Base-by-base conservation (phyloP, 2,797 vertebrate genomes). In the Mus caroli region DNA sequence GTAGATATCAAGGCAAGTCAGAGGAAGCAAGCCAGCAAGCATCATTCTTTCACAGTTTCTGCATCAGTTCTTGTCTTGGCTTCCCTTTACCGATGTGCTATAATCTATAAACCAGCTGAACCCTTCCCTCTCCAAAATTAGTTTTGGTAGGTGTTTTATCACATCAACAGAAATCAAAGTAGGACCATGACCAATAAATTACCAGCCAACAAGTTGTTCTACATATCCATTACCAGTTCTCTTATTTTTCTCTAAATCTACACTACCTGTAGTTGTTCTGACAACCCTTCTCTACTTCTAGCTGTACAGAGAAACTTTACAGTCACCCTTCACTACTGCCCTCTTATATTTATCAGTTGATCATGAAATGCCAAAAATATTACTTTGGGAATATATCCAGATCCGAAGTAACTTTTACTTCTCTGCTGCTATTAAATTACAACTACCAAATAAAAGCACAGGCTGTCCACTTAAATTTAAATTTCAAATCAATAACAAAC, bases 401-500 rank as follows among this genome's bases (percentile, higher is more conserved):
- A 91, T 37, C 34, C 34, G 88, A 56, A 91, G 3, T 28, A 90
- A 3, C 40, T 75, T 95, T 89, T 54, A 89, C n/a, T 77, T 86
- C 22, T 64, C 8, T 71, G 60, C 31, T 58, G 50, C 20, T 92
- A 26, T 13, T 6, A 82, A 14, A 4, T 46, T 50, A 89, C 26
- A 91, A 50, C 20, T 92, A 26, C 73, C 52, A 97, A 88, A 88
- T 40, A 93, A 90, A 96, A 46, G 6, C 76, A 94, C 0, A 73
- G 19, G 40, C 34, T 67, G n/a, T 37, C 7, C 5, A 77, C 56
- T 79, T 80, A 93, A 92, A 64, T 71, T 54, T 79, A 54, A 91
- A 95, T n/a, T 91, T 93, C 11, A 95, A 77, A 73, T 69, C 93
- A 89, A 82, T 4, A 93, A 73, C 37, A 85, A 92, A 75, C n/a